Evolutionary conservation across 2,113 vertebrate genomes (phyloP).

Genomic region (Tilapia sparmanii): DNA sequence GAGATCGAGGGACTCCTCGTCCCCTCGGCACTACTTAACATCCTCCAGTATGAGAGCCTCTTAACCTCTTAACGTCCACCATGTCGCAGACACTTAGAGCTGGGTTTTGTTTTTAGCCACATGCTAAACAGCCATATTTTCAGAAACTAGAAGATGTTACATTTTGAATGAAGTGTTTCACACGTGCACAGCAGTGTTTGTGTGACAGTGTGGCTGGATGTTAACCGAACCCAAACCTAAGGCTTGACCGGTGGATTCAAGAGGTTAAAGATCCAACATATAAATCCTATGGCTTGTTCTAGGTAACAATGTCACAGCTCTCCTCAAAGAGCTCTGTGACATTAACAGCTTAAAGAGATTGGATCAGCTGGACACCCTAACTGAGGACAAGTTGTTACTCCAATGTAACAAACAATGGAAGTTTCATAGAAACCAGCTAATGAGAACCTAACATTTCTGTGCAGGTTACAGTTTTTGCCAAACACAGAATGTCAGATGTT

Average conservation of each 20-base stretch:
- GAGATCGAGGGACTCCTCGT: not conserved
- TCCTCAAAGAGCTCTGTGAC: not conserved
- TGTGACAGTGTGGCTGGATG: not conserved
- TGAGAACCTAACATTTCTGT: slow-evolving; percentile 57
- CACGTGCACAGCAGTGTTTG: not conserved
- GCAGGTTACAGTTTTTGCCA: slow-evolving; percentile 1
- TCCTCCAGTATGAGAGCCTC: not conserved
- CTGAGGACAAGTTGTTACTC: slow-evolving; percentile 55
- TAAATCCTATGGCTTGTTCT: not conserved
- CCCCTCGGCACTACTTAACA: not conserved
- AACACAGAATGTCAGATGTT: slow-evolving; percentile 56
- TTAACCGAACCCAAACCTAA: not conserved
- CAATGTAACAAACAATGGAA: slow-evolving; percentile 80
- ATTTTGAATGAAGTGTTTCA: not conserved
- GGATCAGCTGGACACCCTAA: not conserved
- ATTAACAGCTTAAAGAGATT: not conserved
- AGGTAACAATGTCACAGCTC: not conserved
- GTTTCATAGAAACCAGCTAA: slow-evolving; percentile 87
- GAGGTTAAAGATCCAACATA: not conserved
- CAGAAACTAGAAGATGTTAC: not conserved
- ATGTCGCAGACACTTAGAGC: not conserved
- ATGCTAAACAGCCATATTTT: not conserved
- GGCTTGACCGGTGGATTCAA: not conserved
- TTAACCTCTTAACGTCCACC: not conserved
- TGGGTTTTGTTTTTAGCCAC: not conserved